Conservation (phyloP, 2,888 invertebrate species). For the Troilus luridus region DNA sequence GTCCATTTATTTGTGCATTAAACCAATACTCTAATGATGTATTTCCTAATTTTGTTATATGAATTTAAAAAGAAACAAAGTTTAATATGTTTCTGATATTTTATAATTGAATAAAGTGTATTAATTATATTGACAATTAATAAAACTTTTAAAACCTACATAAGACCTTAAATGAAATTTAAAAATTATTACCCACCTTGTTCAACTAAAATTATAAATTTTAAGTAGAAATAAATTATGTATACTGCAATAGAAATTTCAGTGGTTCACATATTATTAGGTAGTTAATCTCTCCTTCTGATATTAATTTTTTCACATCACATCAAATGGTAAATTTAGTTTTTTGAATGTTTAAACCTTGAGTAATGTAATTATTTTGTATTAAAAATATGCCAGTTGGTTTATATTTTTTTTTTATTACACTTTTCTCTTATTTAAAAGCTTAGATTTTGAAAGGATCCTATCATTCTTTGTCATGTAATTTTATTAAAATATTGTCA, state of each 20-base stretch:
- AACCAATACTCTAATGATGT: background rate
- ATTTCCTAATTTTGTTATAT: background rate
- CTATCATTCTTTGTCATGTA: too few species aligned
- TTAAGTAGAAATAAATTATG: background rate
- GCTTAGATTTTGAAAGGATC: too few species aligned
- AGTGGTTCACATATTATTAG: too few species aligned
- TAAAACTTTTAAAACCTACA: background rate
- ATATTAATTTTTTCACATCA: too few species aligned
- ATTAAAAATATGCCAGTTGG: too few species aligned
- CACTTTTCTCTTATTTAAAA: too few species aligned
- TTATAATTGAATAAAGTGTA: background rate
- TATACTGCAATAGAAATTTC: background rate
- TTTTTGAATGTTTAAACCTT: too few species aligned
- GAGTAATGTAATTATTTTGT: too few species aligned
- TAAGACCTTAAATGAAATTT: background rate
- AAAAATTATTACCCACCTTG: background rate
- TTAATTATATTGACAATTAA: background rate
- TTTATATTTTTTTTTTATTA: too few species aligned
- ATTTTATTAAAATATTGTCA: too few species aligned
- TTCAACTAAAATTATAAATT: background rate
- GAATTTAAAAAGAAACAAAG: background rate
- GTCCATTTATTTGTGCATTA: background rate
- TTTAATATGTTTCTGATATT: background rate
- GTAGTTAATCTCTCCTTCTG: too few species aligned
- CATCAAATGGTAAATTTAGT: too few species aligned